phyloP scores from a whole-genome alignment of 2,113 vertebrate genomes.

The Macaca nemestrina region DNA sequence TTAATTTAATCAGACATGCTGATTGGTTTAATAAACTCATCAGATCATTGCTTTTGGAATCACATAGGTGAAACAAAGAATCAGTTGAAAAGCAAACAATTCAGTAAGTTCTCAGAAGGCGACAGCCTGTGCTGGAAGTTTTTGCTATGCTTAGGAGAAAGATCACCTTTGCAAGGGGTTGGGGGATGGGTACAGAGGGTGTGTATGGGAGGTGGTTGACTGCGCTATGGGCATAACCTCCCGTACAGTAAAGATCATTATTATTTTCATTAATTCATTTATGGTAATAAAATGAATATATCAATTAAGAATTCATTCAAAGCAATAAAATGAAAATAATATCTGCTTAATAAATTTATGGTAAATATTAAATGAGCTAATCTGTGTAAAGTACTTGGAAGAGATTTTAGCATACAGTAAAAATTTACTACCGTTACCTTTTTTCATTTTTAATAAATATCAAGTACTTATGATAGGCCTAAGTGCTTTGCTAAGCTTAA shows the following conservation, averaged over 20 bases:
- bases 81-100: not conserved
- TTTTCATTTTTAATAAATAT: conserved; percentile 5
- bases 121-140: not conserved
- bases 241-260: not conserved
- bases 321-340: not conserved
- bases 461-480: not conserved
- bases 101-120: not conserved
- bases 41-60: not conserved
- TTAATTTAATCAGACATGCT: not conserved
- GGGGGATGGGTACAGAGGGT: not conserved
- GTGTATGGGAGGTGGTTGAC: not conserved
- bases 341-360: not conserved
- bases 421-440: not conserved
- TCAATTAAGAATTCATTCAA: not conserved
- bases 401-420: not conserved
- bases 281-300: conserved; percentile 21
- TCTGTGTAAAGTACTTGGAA: not conserved
- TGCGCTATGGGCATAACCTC: not conserved
- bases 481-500: not conserved
- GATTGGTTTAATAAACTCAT: not conserved
- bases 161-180: not conserved
- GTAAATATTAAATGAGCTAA: not conserved
- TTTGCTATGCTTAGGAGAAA: not conserved
- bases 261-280: conserved; percentile 9
- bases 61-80: not conserved